These are phyloP conservation scores for Ptychoptera contaminata DNA, from an alignment of 2,888 invertebrate genomes.

Conservation along the genomic window DNA sequence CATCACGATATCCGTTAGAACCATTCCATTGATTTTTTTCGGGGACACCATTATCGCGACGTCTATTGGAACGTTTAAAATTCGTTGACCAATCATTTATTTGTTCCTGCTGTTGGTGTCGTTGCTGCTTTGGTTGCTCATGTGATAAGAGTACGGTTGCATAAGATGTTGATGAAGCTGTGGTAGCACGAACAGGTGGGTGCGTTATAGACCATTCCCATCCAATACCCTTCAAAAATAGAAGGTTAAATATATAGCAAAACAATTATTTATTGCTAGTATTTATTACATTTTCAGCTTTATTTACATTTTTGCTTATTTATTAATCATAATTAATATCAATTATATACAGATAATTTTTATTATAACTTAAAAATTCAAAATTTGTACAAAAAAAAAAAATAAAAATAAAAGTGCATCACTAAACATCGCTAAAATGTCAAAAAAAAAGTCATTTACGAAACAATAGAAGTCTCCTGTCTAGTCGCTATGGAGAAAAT, in stretches of 20 bases:
- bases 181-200: slow-evolving; percentile 13
- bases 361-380: too few relatives aligned
- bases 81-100: background rate
- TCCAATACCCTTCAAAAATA: slow-evolving; percentile 13
- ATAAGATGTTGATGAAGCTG: slow-evolving; percentile 3
- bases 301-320: background rate
- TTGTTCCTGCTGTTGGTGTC: background rate
- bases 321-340: too few relatives aligned
- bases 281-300: background rate
- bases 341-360: too few relatives aligned
- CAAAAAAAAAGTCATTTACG: too few relatives aligned
- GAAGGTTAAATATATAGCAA: background rate
- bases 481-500: too few relatives aligned
- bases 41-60: too few relatives aligned
- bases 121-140: slow-evolving; percentile 3
- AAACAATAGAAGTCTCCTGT: too few relatives aligned
- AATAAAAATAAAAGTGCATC: too few relatives aligned
- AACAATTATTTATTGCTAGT: background rate
- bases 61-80: background rate
- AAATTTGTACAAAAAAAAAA: too few relatives aligned
- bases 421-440: too few relatives aligned
- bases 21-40: too few relatives aligned
- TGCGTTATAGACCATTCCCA: slow-evolving; percentile 19
- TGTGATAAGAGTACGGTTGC: background rate
- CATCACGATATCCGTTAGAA: too few relatives aligned